Evolutionary conservation across 2,113 vertebrate genomes (phyloP).

Genomic region (Microcebus lehilahytsara): DNA sequence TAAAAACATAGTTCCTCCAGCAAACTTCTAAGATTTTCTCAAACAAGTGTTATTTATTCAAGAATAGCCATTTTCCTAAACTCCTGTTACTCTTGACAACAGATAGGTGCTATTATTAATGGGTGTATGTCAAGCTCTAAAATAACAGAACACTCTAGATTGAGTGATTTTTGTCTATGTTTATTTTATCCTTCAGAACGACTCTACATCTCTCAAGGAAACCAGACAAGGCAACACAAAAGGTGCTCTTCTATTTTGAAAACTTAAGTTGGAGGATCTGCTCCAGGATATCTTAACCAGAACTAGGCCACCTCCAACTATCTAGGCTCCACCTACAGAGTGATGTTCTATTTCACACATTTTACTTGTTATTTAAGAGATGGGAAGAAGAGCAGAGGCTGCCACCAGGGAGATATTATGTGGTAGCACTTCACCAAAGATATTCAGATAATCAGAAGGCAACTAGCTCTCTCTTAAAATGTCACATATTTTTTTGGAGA

Average conservation of each 20-base stretch:
- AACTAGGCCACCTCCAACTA: background rate
- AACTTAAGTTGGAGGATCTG: background rate
- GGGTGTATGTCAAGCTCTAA: background rate
- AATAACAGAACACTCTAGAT: background rate
- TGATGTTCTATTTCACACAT: background rate
- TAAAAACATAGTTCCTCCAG: background rate
- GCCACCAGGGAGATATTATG: background rate
- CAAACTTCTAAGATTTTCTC: background rate
- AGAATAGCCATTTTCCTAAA: background rate
- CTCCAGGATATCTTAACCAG: background rate
- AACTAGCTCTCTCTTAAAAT: background rate
- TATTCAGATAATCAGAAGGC: background rate
- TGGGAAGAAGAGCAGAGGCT: background rate
- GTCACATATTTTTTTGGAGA: background rate
- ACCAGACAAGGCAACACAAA: background rate
- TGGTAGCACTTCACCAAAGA: background rate
- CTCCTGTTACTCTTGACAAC: background rate
- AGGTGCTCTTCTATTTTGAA: background rate
- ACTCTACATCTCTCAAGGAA: background rate
- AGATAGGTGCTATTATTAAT: background rate
- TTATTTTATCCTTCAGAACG: constrained; percentile 22
- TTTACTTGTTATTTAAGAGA: background rate
- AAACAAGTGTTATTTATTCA: background rate
- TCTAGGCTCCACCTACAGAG: background rate
- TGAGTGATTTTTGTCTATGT: background rate